These are phyloP conservation scores for Plemyria rubiginata DNA, from an alignment of 2,888 invertebrate species.

Conservation along the genomic window DNA sequence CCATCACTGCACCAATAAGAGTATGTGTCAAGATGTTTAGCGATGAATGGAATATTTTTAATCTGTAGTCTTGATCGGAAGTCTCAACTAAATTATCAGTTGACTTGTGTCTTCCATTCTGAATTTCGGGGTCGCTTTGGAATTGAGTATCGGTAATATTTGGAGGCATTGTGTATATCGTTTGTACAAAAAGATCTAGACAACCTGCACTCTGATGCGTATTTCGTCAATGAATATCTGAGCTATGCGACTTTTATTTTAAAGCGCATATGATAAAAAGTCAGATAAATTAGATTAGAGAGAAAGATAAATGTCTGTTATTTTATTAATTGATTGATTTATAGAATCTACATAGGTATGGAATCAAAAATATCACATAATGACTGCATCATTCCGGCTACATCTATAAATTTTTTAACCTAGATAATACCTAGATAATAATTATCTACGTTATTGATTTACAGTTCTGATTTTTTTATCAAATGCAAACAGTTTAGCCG, in stretches of 20 bases:
- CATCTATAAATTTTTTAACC: too few relatives aligned
- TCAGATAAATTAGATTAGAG: background rate
- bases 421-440: too few relatives aligned
- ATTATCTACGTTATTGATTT: too few relatives aligned
- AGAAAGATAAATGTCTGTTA: background rate
- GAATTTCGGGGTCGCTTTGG: slow-evolving; percentile 41
- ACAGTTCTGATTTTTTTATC: too few relatives aligned
- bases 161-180: slow-evolving; percentile 49
- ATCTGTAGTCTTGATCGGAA: slow-evolving; percentile 45
- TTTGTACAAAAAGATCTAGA: background rate
- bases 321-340: background rate
- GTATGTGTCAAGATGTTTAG: slow-evolving; percentile 62
- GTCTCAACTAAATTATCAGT: slow-evolving; percentile 22
- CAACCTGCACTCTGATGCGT: background rate
- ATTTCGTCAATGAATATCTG: slow-evolving; percentile 1
- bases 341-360: background rate
- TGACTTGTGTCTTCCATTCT: slow-evolving; percentile 23
- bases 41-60: slow-evolving; percentile 58
- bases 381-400: too few relatives aligned
- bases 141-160: slow-evolving; percentile 45
- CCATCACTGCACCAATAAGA: slow-evolving; percentile 65
- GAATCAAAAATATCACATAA: too few relatives aligned
- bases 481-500: too few relatives aligned
- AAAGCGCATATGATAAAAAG: slow-evolving; percentile 11
- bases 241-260: slow-evolving; percentile 5